Evolutionary conservation across 2,888 invertebrate genomes (phyloP).

Genomic region (Mamestra brassicae): DNA sequence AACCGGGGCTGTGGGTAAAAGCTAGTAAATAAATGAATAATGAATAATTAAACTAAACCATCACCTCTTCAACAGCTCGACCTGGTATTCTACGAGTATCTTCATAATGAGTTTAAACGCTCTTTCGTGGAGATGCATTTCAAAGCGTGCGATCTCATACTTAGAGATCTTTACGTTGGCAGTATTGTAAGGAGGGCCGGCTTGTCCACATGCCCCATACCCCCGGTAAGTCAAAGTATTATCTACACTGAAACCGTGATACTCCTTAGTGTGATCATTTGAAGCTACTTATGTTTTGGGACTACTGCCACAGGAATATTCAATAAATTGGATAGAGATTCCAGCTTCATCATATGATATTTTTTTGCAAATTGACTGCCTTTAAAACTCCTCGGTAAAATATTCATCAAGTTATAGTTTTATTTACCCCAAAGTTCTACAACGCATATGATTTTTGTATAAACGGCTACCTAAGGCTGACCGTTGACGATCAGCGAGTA

Average conservation of each 20-base stretch:
- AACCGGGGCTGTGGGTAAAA: no score
- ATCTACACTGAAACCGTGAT: no score
- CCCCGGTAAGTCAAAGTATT: slow-evolving; percentile 31
- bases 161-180: slow-evolving; percentile 61
- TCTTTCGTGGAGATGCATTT: slow-evolving; percentile 70
- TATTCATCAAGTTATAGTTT: background rate
- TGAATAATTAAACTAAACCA: background rate
- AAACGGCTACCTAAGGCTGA: no score
- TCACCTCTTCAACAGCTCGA: slow-evolving; percentile 50
- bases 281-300: no score
- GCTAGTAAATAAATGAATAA: background rate
- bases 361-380: background rate
- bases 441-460: no score
- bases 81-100: slow-evolving; percentile 65
- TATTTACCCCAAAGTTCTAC: no score
- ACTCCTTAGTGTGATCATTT: no score
- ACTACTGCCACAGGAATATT: no score
- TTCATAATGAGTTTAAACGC: slow-evolving; percentile 69
- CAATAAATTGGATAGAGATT: background rate
- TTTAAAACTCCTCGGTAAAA: background rate
- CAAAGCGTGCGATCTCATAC: slow-evolving; percentile 69
- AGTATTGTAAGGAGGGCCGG: slow-evolving; percentile 29
- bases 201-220: slow-evolving; percentile 39
- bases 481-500: no score
- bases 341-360: background rate